These are phyloP conservation scores for Nebria salina DNA, from an alignment of 2,888 invertebrate species.

Conservation along the genomic window DNA sequence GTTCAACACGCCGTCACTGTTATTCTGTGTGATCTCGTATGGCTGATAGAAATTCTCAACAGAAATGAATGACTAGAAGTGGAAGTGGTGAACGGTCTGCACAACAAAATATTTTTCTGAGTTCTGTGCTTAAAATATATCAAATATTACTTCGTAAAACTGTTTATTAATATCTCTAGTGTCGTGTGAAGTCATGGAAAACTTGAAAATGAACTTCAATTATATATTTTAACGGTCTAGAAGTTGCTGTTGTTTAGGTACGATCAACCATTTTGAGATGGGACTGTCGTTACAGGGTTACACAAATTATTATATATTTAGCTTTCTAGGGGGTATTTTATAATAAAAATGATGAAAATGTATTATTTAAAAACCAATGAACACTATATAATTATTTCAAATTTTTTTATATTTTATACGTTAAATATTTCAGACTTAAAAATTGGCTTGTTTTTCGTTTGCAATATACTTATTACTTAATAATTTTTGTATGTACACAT, in stretches of 20 bases:
- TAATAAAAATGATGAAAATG: conserved; percentile 13
- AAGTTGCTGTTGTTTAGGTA: conserved; percentile 47
- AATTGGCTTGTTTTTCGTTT: conserved; percentile 30
- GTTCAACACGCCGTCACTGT: conserved; percentile 26
- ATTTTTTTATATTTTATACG: background rate
- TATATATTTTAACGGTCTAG: conserved; percentile 36
- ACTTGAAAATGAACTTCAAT: conserved; percentile 36
- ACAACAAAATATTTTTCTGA: conserved; percentile 36
- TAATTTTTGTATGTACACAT: conserved; percentile 8
- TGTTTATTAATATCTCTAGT: conserved; percentile 42
- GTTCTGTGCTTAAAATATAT: conserved; percentile 33
- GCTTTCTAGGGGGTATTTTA: conserved; percentile 23
- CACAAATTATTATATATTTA: conserved; percentile 43
- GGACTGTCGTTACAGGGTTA: conserved; percentile 36
- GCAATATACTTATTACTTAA: conserved; percentile 33
- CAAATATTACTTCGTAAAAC: conserved; percentile 25
- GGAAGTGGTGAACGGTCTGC: conserved; percentile 45
- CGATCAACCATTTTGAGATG: conserved; percentile 46
- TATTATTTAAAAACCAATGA: conserved; percentile 18
- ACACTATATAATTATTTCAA: conserved; percentile 16
- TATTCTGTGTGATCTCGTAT: conserved; percentile 37
- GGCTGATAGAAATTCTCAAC: conserved; percentile 42
- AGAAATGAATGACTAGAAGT: conserved; percentile 42
- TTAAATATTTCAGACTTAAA: conserved; percentile 21
- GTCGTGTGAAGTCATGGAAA: conserved; percentile 27